Conservation (phyloP, 2,113 vertebrate species). For the Sinocyclocheilus maitianheensis region DNA sequence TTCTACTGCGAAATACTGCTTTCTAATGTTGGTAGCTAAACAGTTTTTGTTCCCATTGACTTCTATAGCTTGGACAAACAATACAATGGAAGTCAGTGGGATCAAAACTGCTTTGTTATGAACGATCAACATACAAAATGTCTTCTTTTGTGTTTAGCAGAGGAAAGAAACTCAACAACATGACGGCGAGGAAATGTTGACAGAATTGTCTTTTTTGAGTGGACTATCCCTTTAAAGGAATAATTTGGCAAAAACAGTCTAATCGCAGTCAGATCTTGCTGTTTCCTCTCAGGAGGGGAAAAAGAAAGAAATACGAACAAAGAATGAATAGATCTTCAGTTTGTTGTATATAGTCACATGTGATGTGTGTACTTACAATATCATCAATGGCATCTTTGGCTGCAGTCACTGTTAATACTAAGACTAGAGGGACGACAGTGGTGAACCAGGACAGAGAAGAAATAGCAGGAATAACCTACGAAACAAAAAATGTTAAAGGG, state of each 20-base stretch:
- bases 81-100: neutral
- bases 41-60: neutral
- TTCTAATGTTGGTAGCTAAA: neutral
- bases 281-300: neutral
- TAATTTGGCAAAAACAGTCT: neutral
- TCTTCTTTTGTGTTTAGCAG: neutral
- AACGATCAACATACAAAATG: neutral
- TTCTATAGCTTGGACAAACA: neutral
- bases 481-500: neutral
- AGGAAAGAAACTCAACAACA: neutral
- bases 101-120: neutral
- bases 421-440: slow-evolving; percentile 79
- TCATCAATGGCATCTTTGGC: slow-evolving; percentile 86
- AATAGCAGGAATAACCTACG: slow-evolving; percentile 84
- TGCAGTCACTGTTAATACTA: slow-evolving; percentile 83
- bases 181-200: too few species aligned
- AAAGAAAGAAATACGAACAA: neutral
- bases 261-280: neutral
- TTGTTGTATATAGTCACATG: slow-evolving; percentile 27
- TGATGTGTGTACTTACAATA: slow-evolving; percentile 71
- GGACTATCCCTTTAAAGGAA: neutral
- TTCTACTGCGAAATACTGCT: too few species aligned
- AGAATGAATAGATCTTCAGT: neutral
- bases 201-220: too few species aligned
- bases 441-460: slow-evolving; percentile 86